A percentile compares a stretch with the other conserved stretches of the same genome.
phyloP scores from a whole-genome alignment of 1,140 invertebrate genomes.

The Cydia pomonella region DNA sequence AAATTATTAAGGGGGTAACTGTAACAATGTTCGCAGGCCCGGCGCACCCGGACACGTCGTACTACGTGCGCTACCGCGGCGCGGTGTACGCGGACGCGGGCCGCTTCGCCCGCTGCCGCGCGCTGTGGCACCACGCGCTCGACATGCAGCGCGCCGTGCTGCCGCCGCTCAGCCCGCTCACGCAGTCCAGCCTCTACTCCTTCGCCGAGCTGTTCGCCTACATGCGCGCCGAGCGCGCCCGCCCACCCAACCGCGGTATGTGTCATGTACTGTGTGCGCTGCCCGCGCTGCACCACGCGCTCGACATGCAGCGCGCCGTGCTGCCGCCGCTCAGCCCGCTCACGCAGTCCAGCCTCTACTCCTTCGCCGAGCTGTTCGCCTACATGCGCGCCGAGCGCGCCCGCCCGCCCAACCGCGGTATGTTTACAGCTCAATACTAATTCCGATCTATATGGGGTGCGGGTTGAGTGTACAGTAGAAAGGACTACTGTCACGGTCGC shows the following conservation, averaged over 20 bases:
- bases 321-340: conserved; percentile 96
- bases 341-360: conserved; percentile 95
- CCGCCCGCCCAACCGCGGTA: conserved; percentile 84
- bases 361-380: conserved; percentile 96
- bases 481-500: neutral
- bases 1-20: too few relatives aligned
- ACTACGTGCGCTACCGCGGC: conserved; percentile 96
- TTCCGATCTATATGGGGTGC: neutral
- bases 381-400: conserved; percentile 93
- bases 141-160: conserved; percentile 97
- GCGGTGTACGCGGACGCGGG: conserved; percentile 97
- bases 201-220: conserved; percentile 98
- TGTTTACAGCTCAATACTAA: neutral
- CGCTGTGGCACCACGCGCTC: conserved; percentile 97
- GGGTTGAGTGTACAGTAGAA: too few relatives aligned
- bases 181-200: conserved; percentile 94
- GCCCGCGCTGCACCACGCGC: conserved; percentile 94
- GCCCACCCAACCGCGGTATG: conserved; percentile 84
- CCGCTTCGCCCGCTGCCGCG: conserved; percentile 93
- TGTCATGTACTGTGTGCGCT: too few relatives aligned
- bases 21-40: conserved; percentile 76
- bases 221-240: conserved; percentile 90
- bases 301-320: conserved; percentile 97
- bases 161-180: conserved; percentile 96
- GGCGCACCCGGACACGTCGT: conserved; percentile 97